Evolutionary conservation across 2,888 invertebrate genomes (phyloP), one percentile per base, ranked within the genome.

Genomic region (Caenorhabditis virilis): DNA sequence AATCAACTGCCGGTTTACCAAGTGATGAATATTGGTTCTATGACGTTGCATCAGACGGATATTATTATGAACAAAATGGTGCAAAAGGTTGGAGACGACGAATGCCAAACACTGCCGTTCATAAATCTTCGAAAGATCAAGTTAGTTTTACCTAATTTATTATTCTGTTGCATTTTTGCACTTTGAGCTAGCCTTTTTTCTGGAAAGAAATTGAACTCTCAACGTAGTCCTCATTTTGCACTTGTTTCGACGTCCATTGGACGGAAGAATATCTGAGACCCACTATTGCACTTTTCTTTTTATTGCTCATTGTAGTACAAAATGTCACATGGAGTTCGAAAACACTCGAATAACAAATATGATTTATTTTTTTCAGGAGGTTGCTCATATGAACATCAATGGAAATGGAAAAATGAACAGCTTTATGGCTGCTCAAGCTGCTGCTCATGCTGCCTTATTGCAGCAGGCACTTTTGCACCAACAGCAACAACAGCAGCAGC

Each of bases 31-130:
- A 60, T 45, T 69, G 70, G 70, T 69, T 64, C 53, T 82, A 82
- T 57, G 82, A 82, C 54, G 72, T 72, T 5, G 71, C 72, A n/a
- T 71, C 77, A 36, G 79, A 81, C 52, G 82, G 82, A 15, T 82
- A 79, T 66, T 82, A 80, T 53, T 82, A 82, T 60, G 82, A 82
- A 56, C 78, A 78, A 64, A 79, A 77, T 51, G 82, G 82, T 27
- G 76, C 74, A 38, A 76, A 74, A 56, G 76, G 76, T 43, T 76
- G 76, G 76, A 36, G 76, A n/a, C 22, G 76, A 35, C 52, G 76
- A 22, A 58, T 68, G 64, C 74, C 76, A 16, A 70, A 72, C 41
- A 63, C 63, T 2, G 69, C 58, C 9, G 47, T 52, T 30, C n/a
- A 33, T n/a, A n/a, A n/a, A n/a, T n/a, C n/a, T n/a, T n/a, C n/a